Base-by-base conservation (phyloP, 1,140 invertebrate genomes). In the Sycophaga agraensis region DNA sequence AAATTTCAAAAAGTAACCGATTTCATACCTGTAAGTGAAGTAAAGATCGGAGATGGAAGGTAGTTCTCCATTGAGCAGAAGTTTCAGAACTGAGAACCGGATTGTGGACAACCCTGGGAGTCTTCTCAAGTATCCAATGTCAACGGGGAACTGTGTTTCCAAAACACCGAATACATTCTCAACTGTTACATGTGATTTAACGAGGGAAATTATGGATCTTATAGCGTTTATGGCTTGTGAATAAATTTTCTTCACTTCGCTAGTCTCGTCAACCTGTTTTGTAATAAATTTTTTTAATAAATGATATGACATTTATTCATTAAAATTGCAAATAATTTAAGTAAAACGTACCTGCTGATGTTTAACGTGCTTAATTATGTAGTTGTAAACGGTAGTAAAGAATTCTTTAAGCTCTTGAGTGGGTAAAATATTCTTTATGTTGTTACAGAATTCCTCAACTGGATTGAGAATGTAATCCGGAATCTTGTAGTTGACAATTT, bases 371-470 rank as follows among this genome's bases (percentile, higher is more conserved):
- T 88, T 89, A 42, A 84, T 72, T 5, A 89, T 63, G 69, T 91
- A 91, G 24, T 83, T 73, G 22, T 79, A 76, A 28, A 84, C 67
- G 2, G 76, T 73, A 37, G 82, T 77, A 11, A 85, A 68, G 57
- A 90, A 79, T n/a, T 82, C 77, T 65, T 80, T 82, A 2, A 83
- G 64, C 63, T 89, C 86, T 9, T 84, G 77, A 3, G 83, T 85
- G 2, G 87, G 86, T 35, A 87, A 55, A 8, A 83, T 53, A 5
- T 76, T 73, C 42, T 84, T 84, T 9, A 85, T 17, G 0, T 79
- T 73, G 0, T 77, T 73, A 39, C 82, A 74, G 4, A 83, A 40
- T 37, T 87, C 84, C 21, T 82, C 71, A 9, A 86, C 56, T 0
- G 84, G 68, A 9, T 68, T 70, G 14, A 85, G 60, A 2, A 84